Percentiles rank a stretch among this genome's conserved stretches.
Evolutionary conservation across 2,888 invertebrate genomes (phyloP).

Genomic region (Caenorhabditis wallacei): DNA sequence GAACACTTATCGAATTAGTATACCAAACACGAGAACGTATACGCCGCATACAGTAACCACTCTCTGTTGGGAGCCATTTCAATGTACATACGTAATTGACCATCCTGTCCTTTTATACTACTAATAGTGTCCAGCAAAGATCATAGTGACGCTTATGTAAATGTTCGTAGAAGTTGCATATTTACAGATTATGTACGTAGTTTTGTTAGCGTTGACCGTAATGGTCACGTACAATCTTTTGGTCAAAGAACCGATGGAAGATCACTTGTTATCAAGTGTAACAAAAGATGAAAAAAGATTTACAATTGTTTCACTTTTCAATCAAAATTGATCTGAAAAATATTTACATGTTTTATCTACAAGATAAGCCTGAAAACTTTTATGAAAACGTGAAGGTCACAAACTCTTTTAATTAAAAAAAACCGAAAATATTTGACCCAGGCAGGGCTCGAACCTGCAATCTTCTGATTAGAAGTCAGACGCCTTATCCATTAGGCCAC

Average conservation of each 20-base stretch:
- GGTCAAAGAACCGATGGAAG: not conserved
- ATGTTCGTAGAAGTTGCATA: constrained; percentile 1
- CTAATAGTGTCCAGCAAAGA: not conserved
- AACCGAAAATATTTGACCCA: constrained; percentile 62
- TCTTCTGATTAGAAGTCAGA: constrained; percentile 82
- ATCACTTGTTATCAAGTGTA: not conserved
- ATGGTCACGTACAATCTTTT: constrained; percentile 4
- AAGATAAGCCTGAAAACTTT: too few relatives aligned
- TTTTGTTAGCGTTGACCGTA: not conserved
- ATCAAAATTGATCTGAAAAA: too few relatives aligned
- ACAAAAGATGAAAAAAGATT: not conserved
- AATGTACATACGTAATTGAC: not conserved
- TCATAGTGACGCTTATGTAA: constrained; percentile 7
- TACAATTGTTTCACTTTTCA: too few relatives aligned
- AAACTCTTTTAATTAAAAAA: too few relatives aligned
- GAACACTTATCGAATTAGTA: not conserved
- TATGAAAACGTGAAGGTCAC: too few relatives aligned
- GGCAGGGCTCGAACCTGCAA: constrained; percentile 79
- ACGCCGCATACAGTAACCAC: constrained; percentile 50
- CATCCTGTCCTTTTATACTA: not conserved
- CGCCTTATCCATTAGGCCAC: constrained; percentile 83
- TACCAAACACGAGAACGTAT: constrained; percentile 66
- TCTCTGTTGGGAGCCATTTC: not conserved
- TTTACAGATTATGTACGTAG: not conserved
- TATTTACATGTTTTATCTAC: too few relatives aligned